phyloP scores from a whole-genome alignment of 2,797 vertebrate species.

The Pelodytes ibericus region DNA sequence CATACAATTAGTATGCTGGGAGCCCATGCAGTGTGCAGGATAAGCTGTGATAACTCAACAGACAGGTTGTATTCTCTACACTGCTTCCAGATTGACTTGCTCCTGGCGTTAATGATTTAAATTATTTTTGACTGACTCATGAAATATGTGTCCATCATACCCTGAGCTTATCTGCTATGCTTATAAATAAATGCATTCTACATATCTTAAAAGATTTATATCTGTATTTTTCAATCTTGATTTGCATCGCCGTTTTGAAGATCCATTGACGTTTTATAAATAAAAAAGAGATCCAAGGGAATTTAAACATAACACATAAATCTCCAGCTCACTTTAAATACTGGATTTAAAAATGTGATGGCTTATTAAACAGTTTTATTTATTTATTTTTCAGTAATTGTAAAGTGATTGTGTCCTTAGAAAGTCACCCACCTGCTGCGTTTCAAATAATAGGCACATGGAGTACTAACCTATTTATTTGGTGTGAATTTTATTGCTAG shows the following conservation, averaged over 20 bases:
- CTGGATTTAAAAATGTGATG: neutral
- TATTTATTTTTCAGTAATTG: neutral
- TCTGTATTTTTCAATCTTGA: slow-evolving; percentile 46
- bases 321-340: slow-evolving; percentile 10
- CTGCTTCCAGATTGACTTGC: slow-evolving; percentile 49
- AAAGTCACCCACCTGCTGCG: no score
- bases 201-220: slow-evolving; percentile 57
- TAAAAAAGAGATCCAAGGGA: slow-evolving; percentile 34
- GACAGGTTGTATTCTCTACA: slow-evolving; percentile 46
- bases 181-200: slow-evolving; percentile 56
- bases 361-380: neutral
- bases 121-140: slow-evolving; percentile 56
- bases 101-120: slow-evolving; percentile 56
- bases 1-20: slow-evolving; percentile 47
- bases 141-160: slow-evolving; percentile 54
- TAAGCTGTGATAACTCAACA: slow-evolving; percentile 51
- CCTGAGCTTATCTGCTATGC: slow-evolving; percentile 40
- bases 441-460: no score
- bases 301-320: slow-evolving; percentile 38
- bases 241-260: slow-evolving; percentile 43
- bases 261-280: slow-evolving; percentile 44
- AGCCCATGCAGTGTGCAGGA: slow-evolving; percentile 33
- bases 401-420: neutral
- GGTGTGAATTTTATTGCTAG: no score
- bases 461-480: no score